Percentiles rank a stretch among this genome's conserved stretches.
Conservation (phyloP, 2,113 vertebrate species). For the Oncorhynchus keta region DNA sequence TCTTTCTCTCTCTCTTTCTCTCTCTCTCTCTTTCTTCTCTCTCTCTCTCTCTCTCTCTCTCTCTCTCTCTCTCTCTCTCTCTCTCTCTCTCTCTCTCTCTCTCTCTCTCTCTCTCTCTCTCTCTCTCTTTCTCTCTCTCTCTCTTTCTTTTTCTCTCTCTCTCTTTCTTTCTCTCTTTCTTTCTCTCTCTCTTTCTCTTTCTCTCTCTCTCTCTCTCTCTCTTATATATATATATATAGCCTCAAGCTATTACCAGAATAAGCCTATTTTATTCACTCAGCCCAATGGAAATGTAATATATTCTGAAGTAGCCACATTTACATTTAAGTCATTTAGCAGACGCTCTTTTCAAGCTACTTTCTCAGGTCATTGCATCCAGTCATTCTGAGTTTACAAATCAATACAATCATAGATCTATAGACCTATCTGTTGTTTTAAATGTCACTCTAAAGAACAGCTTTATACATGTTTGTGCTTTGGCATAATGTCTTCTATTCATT, state of each 20-base stretch:
- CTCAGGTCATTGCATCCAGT: neutral
- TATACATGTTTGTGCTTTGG: conserved; percentile 49
- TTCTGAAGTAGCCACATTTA: conserved; percentile 66
- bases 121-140: conserved; percentile 60
- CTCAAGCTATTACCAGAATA: conserved; percentile 75
- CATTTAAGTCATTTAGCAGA: no score
- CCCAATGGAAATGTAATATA: conserved; percentile 40
- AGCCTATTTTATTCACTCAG: conserved; percentile 75
- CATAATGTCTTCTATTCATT: conserved; percentile 70
- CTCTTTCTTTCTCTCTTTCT: conserved; percentile 25
- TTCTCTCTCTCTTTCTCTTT: conserved; percentile 51
- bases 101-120: neutral
- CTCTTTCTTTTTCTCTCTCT: conserved; percentile 54
- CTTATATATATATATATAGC: conserved; percentile 41
- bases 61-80: neutral
- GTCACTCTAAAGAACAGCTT: conserved; percentile 61
- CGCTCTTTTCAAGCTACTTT: conserved; percentile 15
- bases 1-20: no score
- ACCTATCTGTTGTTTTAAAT: conserved; percentile 56
- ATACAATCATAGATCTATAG: neutral
- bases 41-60: conserved; percentile 58
- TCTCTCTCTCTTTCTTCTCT: no score
- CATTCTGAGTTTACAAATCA: neutral
- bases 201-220: conserved; percentile 22
- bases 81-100: conserved; percentile 57